Base-by-base conservation (phyloP, 1,140 invertebrate species). In the Dinoponera quadriceps region DNA sequence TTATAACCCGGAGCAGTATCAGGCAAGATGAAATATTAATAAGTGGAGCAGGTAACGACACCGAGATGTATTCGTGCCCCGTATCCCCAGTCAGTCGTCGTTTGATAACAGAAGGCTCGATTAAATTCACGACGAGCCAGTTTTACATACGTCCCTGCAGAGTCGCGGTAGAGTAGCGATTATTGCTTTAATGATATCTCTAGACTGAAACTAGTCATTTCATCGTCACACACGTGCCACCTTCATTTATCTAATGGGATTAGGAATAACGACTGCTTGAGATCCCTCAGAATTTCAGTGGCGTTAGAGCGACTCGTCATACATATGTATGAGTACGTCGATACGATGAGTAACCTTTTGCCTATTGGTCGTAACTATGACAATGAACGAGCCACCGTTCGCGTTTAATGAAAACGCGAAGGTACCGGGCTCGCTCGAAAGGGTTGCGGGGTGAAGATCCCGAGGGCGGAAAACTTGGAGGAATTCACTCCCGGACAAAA, bases 1-100 rank as follows among this genome's bases (percentile, higher is more conserved):
- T 57, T 72, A 38, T 60, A 74, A 44, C 55, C 59, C 20, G 7
- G 27, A 51, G 27, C 22, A 20, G 14, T 77, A 75, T 29, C 44
- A 49, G 18, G 18, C 7, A n/a, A 27, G 20, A 77, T 77, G 20
- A 77, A 77, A 77, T 77, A 66, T 77, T 77, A 54, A 77, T 66
- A 77, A 55, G 20, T 29, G 11, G 16, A n/a, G 48, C 48, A 51
- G 48, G 16, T 27, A 66, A 66, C 11, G 62, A 77, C 62, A 77
- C 2, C 20, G 27, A 77, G 11, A 38, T 1, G 33, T n/a, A 44
- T 77, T 77, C 29, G 16, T 38, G 13, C 38, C 16, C n/a, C 2
- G 11, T 33, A 33, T 65, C 66, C 54, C 2, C 73, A 27, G 33
- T 3, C 9, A n/a, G 20, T 73, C 20, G 38, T 38, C 9, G 25